Percentiles rank a stretch among this genome's conserved stretches.
phyloP scores from a whole-genome alignment of 2,888 invertebrate genomes.

The Mythimna vitellina region DNA sequence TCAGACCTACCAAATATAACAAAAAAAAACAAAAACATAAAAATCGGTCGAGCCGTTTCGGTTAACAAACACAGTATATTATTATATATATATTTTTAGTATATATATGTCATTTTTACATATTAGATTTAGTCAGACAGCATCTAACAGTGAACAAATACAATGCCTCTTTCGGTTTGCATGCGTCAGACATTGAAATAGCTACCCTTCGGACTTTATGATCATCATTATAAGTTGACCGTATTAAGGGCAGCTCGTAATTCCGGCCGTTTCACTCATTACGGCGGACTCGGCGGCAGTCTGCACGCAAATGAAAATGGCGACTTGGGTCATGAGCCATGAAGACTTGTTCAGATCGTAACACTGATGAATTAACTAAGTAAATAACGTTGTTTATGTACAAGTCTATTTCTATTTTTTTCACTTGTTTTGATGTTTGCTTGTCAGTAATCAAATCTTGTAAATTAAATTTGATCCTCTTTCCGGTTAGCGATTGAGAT shows the following conservation, averaged over 20 bases:
- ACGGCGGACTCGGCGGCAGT: conserved; percentile 25
- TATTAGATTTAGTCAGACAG: background rate
- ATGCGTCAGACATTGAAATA: conserved; percentile 8
- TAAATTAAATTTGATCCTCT: too few relatives aligned
- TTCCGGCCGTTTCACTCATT: conserved; percentile 29
- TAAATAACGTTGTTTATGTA: conserved; percentile 5
- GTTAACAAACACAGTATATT: too few relatives aligned
- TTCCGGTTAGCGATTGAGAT: too few relatives aligned
- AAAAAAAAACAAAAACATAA: too few relatives aligned
- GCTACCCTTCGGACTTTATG: conserved; percentile 9
- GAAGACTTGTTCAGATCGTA: conserved; percentile 41
- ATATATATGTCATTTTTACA: too few relatives aligned
- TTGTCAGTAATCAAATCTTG: too few relatives aligned
- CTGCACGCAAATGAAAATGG: conserved; percentile 53
- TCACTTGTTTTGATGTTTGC: too few relatives aligned
- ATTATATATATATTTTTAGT: too few relatives aligned
- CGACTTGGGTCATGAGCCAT: conserved; percentile 32
- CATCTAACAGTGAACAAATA: too few relatives aligned
- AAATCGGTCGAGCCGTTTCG: too few relatives aligned
- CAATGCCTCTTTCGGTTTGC: background rate
- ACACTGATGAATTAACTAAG: conserved; percentile 32
- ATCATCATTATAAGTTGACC: conserved; percentile 46
- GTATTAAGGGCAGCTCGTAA: conserved; percentile 37
- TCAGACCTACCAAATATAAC: too few relatives aligned
- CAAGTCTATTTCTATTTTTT: background rate